Percentiles rank a stretch among this genome's conserved stretches.
Evolutionary conservation across 1,140 invertebrate species (phyloP).

Genomic region (Lanistes nyassanus): DNA sequence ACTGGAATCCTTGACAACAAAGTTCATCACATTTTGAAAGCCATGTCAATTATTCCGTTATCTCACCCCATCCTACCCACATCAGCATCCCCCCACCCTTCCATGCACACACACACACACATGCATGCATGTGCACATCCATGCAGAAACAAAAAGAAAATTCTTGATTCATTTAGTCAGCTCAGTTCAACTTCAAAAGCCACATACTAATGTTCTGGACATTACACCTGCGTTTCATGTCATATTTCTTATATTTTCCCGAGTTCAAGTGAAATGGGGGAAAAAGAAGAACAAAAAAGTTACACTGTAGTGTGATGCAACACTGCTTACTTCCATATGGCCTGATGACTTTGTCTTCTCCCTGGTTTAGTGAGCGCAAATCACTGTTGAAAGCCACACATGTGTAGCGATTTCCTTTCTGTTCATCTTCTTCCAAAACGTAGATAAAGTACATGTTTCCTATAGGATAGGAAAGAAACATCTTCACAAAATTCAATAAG

Average conservation of each 20-base stretch:
- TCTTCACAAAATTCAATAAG: background rate
- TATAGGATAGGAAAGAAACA: constrained; percentile 29
- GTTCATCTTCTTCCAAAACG: constrained; percentile 40
- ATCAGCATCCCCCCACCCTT: too few species aligned
- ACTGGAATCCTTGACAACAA: too few species aligned
- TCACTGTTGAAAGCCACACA: constrained; percentile 38
- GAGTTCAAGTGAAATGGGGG: background rate
- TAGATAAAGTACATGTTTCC: constrained; percentile 52
- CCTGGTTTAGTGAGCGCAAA: constrained; percentile 35
- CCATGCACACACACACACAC: background rate
- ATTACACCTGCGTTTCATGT: too few species aligned
- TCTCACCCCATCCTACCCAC: too few species aligned
- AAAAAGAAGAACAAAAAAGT: background rate
- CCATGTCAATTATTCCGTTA: too few species aligned
- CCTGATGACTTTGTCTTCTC: constrained; percentile 37
- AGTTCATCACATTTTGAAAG: too few species aligned
- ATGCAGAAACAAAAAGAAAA: too few species aligned
- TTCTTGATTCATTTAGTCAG: too few species aligned
- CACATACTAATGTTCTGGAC: too few species aligned
- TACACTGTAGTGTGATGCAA: background rate
- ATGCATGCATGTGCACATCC: too few species aligned
- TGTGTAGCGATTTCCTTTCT: constrained; percentile 43
- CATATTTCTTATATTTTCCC: too few species aligned
- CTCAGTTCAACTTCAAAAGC: too few species aligned
- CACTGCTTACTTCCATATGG: constrained; percentile 29